Conservation (phyloP, 2,888 invertebrate species). For the Chymomyza procnemis region DNA sequence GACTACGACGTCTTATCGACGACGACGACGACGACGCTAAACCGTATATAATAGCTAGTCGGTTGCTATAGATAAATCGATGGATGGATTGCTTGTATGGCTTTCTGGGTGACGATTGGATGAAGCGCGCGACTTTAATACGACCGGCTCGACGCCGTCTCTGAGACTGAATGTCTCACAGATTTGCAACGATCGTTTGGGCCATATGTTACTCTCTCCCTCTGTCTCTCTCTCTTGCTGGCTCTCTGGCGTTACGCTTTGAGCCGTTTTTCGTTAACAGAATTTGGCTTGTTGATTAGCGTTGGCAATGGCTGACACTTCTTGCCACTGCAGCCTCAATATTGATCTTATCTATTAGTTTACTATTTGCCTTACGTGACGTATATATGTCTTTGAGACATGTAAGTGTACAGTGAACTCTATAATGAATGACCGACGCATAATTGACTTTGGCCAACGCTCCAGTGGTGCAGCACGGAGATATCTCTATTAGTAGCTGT, state of each 20-base stretch:
- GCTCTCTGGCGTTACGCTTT: neutral
- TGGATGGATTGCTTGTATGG: neutral
- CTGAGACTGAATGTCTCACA: slow-evolving; percentile 24
- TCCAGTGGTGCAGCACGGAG: too few species aligned
- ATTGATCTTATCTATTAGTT: slow-evolving; percentile 36
- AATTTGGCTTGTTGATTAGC: slow-evolving; percentile 57
- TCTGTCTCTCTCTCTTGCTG: neutral
- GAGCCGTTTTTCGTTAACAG: neutral
- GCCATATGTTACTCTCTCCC: neutral
- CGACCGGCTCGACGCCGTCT: slow-evolving; percentile 8
- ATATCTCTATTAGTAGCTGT: too few species aligned
- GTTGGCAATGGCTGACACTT: slow-evolving; percentile 13
- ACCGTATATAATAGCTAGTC: neutral
- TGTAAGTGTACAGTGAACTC: neutral
- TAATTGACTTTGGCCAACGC: too few species aligned
- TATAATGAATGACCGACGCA: neutral
- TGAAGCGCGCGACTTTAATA: neutral
- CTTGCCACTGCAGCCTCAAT: slow-evolving; percentile 23
- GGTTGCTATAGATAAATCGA: neutral
- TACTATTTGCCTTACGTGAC: slow-evolving; percentile 34
- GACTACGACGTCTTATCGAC: neutral
- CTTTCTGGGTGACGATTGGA: neutral
- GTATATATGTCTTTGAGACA: neutral
- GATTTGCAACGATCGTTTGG: slow-evolving; percentile 20
- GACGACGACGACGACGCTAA: neutral